Percentiles rank a stretch among this genome's conserved stretches.
phyloP scores from a whole-genome alignment of 2,113 vertebrate species.

The Muntiacus reevesi region DNA sequence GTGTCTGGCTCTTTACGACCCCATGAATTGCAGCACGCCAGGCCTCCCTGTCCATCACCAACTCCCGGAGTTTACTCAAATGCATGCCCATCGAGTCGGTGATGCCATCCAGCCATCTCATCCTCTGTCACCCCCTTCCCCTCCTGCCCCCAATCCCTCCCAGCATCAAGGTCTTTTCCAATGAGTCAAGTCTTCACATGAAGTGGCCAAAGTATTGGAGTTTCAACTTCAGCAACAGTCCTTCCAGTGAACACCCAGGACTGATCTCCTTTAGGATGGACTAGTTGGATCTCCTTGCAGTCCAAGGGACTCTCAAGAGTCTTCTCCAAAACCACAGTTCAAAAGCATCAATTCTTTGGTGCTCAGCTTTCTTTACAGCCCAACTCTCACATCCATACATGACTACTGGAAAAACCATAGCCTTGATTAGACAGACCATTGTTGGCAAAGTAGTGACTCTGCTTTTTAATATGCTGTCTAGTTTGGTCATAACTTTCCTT shows the following conservation, averaged over 20 bases:
- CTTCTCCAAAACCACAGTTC: not conserved
- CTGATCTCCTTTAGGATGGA: not conserved
- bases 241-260: not conserved
- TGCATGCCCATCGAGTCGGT: accelerated
- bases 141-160: too few species aligned
- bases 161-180: too few species aligned
- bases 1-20: too few species aligned
- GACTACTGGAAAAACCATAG: not conserved
- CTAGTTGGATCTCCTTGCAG: not conserved
- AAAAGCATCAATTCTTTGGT: not conserved
- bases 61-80: too few species aligned
- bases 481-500: not conserved
- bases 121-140: too few species aligned
- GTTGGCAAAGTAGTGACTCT: too few species aligned
- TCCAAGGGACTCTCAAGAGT: not conserved
- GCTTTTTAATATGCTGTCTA: not conserved
- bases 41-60: too few species aligned
- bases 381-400: not conserved
- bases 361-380: not conserved
- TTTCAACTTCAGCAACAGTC: not conserved
- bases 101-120: too few species aligned
- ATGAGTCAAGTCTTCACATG: too few species aligned
- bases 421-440: not conserved
- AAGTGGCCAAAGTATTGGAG: too few species aligned
- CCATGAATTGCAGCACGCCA: too few species aligned